phyloP scores from a whole-genome alignment of 2,797 vertebrate species.

The Falco cherrug region DNA sequence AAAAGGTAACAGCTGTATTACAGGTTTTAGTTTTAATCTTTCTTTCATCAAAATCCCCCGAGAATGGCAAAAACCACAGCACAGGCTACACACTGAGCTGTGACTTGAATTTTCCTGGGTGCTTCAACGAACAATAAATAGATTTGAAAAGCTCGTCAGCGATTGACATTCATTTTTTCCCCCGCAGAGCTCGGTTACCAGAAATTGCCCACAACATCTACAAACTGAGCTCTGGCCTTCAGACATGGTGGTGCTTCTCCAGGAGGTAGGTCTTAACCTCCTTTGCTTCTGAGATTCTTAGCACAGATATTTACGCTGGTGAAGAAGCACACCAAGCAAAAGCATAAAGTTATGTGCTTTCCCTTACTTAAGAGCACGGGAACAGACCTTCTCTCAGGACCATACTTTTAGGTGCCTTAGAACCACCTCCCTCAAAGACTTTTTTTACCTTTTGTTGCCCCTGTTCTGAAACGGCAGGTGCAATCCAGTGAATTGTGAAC shows the following conservation, averaged over 20 bases:
- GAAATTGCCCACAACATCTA: background rate
- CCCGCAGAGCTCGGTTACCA: background rate
- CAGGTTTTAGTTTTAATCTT: background rate
- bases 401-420: background rate
- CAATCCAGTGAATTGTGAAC: background rate
- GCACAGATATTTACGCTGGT: background rate
- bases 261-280: fast-evolving
- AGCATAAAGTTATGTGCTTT: background rate
- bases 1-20: background rate
- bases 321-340: background rate
- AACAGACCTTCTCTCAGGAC: background rate
- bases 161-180: fast-evolving
- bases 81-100: background rate
- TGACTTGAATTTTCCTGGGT: background rate
- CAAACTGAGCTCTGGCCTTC: background rate
- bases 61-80: background rate
- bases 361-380: background rate
- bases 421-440: background rate
- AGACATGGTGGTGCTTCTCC: background rate
- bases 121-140: background rate
- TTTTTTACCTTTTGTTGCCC: background rate
- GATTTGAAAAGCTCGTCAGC: background rate
- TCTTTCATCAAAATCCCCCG: background rate
- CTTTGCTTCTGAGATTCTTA: background rate
- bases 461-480: background rate